Percentiles rank a stretch among this genome's conserved stretches.
Evolutionary conservation across 2,113 vertebrate genomes (phyloP).

Genomic region (Sarotherodon lohbergeri): DNA sequence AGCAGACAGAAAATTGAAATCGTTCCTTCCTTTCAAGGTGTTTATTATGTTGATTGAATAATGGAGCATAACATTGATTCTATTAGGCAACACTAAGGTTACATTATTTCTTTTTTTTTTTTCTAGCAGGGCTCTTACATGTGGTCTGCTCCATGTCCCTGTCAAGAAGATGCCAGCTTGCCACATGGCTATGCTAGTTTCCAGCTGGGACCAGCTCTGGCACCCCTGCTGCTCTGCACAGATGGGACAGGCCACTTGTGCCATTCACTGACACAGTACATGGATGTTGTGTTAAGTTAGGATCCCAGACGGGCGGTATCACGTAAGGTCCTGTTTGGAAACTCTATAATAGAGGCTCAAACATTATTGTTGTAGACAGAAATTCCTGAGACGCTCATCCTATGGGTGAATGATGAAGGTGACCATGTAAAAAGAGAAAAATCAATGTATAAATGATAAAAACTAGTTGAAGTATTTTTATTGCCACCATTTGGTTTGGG

Average conservation of each 20-base stretch:
- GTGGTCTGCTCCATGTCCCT: not conserved
- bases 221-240: conserved; percentile 39
- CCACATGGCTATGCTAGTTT: conserved; percentile 27
- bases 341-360: not conserved
- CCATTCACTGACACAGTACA: not conserved
- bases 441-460: not conserved
- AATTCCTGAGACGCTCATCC: not conserved
- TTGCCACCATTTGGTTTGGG: not conserved
- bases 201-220: conserved; percentile 26
- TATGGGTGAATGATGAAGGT: not conserved
- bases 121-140: not conserved
- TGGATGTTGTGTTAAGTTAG: not conserved
- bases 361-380: not conserved
- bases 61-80: not conserved
- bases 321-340: not conserved
- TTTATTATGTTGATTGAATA: not conserved
- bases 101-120: not conserved
- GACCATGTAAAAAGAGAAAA: not conserved
- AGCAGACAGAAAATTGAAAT: not conserved
- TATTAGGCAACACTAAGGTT: not conserved
- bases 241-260: conserved; percentile 33
- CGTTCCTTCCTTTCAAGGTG: not conserved
- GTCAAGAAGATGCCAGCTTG: conserved; percentile 9
- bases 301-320: not conserved
- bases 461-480: not conserved